Evolutionary conservation across 2,113 vertebrate genomes (phyloP).

Genomic region (Uropsilus gracilis): DNA sequence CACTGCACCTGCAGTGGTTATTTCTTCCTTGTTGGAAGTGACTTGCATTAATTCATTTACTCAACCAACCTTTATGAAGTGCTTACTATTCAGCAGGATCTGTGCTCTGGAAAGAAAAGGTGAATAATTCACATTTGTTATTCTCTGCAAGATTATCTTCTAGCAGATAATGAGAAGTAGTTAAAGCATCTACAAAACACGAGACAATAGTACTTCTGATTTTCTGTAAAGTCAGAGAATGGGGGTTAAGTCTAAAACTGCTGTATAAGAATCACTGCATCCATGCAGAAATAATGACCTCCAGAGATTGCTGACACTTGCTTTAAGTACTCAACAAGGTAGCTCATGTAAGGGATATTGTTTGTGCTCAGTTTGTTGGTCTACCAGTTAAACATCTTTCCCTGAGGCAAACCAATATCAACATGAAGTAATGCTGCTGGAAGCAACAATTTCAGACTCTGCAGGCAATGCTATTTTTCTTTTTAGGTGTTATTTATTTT

Average conservation of each 20-base stretch:
- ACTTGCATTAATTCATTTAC: not conserved
- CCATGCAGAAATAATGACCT: not conserved
- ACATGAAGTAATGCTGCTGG: constrained; percentile 50
- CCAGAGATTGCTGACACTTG: not conserved
- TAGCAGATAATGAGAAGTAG: not conserved
- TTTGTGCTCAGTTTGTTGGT: not conserved
- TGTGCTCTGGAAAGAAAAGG: not conserved
- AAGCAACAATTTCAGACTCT: constrained; percentile 67
- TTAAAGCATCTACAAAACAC: not conserved
- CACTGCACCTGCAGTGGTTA: not conserved
- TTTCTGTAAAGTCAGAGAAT: not conserved
- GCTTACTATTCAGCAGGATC: not conserved
- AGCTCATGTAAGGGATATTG: not conserved
- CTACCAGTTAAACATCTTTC: constrained; percentile 46
- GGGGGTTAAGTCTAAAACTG: not conserved
- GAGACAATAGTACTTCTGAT: not conserved
- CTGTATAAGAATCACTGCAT: not conserved
- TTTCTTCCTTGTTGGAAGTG: not conserved
- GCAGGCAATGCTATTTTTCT: constrained; percentile 53
- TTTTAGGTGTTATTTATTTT: constrained; percentile 65
- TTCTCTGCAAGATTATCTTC: not conserved
- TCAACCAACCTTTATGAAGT: not conserved
- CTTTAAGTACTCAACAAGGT: not conserved
- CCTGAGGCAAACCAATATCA: constrained; percentile 58
- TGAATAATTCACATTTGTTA: not conserved